Conservation (phyloP, 2,113 vertebrate species). For the Notarius quadriscutis region DNA sequence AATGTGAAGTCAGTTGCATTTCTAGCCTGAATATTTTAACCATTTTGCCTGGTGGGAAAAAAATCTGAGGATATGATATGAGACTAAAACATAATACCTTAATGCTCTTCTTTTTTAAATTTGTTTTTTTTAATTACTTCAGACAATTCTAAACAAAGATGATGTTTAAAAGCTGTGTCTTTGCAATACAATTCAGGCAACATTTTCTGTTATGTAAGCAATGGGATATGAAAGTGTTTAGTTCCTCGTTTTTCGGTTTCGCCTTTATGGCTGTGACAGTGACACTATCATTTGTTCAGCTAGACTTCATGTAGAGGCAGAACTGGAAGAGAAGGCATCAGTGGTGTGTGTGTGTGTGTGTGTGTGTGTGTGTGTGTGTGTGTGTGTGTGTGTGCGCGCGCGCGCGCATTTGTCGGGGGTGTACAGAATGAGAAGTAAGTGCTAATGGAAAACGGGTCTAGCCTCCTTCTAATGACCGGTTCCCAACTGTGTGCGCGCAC, state of each 20-base stretch:
- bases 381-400: background rate
- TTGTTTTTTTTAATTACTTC: background rate
- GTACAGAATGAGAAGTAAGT: slow-evolving; percentile 3
- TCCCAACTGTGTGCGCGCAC: slow-evolving; percentile 14
- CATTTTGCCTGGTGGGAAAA: background rate
- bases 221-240: background rate
- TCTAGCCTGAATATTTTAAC: background rate
- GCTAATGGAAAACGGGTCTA: slow-evolving; percentile 47
- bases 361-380: slow-evolving; percentile 4
- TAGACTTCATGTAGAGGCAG: slow-evolving; percentile 18
- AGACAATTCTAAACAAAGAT: background rate
- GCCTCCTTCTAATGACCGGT: slow-evolving; percentile 31
- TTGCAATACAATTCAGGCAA: background rate
- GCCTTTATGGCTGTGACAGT: background rate
- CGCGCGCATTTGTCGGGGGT: background rate
- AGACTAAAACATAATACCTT: background rate
- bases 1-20: background rate
- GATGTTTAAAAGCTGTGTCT: background rate
- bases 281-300: slow-evolving; percentile 4
- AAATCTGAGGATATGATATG: background rate
- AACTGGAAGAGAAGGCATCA: background rate
- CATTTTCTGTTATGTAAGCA: background rate
- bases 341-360: slow-evolving; percentile 1
- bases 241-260: background rate
- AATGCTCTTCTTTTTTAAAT: background rate